Evolutionary conservation across 1,140 invertebrate genomes (phyloP), one percentile per base, ranked within the genome.

Genomic region (Euwallacea fornicatus): DNA sequence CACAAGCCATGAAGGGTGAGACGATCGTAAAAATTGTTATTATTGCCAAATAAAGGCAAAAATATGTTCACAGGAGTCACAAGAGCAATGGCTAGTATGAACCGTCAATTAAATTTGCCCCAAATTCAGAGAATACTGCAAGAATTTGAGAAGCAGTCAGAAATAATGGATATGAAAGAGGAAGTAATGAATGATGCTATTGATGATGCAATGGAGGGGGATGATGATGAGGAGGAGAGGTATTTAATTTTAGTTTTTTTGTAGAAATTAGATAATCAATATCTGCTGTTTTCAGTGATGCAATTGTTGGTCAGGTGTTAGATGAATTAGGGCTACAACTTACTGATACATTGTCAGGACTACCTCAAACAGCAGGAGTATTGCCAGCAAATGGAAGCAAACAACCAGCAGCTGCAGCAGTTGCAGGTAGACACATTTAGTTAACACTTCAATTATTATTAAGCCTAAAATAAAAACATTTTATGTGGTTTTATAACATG

Each of bases 141-240:
- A 87, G 98, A 99, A 80, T 99, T 99, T 87, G 98, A 99, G 83
- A 98, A 98, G 78, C 98, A 99, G 80, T 97, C 96, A 0, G 97
- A 99, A 84, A 98, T 99, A 69, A 99, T 99, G 98, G 98, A 99
- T 81, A 99, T 99, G 97, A 99, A 99, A 81, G 98, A 99, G 84
- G 98, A 99, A 84, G 97, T 99, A 88, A 99, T 99, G 91, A 98
- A 97, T 83, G 98, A 99, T 84, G 97, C 95, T 7, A 99, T 99
- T 78, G 98, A 99, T 83, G 98, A 99, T 85, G 98, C 97, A 2
- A 97, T 99, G 91, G 98, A 96, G 74, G 98, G 95, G 77, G 97
- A 98, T 81, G 96, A 91, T 47, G 98, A 99, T 81, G 98, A 99
- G 83, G 97, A 98, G 81, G 98, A 99, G 86, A 97, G 90, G 93